Evolutionary conservation across 2,888 invertebrate species (phyloP).

Genomic region (Melinopterus prodromus): DNA sequence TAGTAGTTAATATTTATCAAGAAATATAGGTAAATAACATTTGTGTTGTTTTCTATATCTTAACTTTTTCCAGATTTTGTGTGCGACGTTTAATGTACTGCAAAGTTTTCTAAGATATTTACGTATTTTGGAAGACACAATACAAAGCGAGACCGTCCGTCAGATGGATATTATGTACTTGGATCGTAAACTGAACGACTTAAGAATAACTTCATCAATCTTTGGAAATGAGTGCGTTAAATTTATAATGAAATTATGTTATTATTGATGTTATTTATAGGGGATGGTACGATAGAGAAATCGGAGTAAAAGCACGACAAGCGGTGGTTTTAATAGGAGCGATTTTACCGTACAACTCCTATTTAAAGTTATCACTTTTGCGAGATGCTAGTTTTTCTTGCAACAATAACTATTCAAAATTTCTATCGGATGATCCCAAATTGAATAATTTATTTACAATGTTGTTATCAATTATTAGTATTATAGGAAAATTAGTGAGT

Average conservation of each 20-base stretch:
- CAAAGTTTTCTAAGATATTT: conserved; percentile 48
- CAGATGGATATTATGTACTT: conserved; percentile 47
- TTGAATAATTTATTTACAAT: conserved; percentile 33
- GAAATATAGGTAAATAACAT: not conserved
- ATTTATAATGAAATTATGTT: conserved; percentile 18
- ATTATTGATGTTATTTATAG: conserved; percentile 35
- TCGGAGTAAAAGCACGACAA: conserved; percentile 50
- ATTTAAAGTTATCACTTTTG: conserved; percentile 43
- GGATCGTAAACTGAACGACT: conserved; percentile 35
- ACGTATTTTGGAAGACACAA: conserved; percentile 44
- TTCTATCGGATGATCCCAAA: not conserved
- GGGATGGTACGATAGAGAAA: conserved; percentile 44
- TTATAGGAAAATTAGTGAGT: conserved; percentile 50
- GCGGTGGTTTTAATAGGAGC: conserved; percentile 48
- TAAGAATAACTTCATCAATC: conserved; percentile 26
- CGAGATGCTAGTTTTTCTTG: conserved; percentile 22
- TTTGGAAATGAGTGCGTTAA: conserved; percentile 28
- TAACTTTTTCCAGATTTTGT: conserved; percentile 46
- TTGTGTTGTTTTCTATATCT: conserved; percentile 5
- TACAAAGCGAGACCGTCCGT: conserved; percentile 47
- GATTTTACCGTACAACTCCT: conserved; percentile 45
- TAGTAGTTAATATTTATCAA: not conserved
- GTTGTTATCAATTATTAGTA: conserved; percentile 36
- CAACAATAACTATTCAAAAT: conserved; percentile 24
- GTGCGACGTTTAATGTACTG: conserved; percentile 45